These are phyloP conservation scores for Epizoanthus scotinus DNA, from an alignment of 92 coral and sea anemone genomes.

Conservation along the genomic window DNA sequence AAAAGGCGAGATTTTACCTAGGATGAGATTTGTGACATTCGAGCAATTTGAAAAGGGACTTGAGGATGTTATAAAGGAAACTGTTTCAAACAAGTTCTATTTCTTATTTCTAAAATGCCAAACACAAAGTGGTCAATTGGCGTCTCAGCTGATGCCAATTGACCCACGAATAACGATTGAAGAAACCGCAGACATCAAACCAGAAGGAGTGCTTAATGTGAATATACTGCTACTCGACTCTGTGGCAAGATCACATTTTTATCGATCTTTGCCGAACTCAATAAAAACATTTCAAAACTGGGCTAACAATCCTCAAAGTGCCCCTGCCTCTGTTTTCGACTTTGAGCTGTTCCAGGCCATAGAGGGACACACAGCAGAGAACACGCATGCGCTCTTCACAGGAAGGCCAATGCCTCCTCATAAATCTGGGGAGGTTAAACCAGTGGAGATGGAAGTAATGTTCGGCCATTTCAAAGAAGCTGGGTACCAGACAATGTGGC, in stretches of 20 bases:
- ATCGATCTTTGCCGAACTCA: conserved; percentile 86
- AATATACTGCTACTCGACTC: conserved; percentile 82
- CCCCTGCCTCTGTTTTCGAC: conserved; percentile 71
- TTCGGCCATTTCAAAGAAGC: conserved; percentile 74
- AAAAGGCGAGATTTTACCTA: conserved; percentile 39
- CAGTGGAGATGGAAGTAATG: conserved; percentile 64
- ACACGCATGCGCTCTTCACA: conserved; percentile 82
- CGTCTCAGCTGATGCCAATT: conserved; percentile 60
- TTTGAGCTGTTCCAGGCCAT: conserved; percentile 85
- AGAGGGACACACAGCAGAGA: conserved; percentile 82
- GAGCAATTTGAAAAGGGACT: conserved; percentile 49
- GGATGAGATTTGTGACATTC: conserved; percentile 33
- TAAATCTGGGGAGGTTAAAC: background rate
- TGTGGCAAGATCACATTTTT: conserved; percentile 86
- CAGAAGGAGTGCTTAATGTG: conserved; percentile 57
- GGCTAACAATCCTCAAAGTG: conserved; percentile 44
- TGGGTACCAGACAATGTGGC: conserved; percentile 85
- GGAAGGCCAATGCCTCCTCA: conserved; percentile 73
- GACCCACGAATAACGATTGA: conserved; percentile 53
- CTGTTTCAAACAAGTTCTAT: conserved; percentile 43
- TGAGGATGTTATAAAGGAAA: conserved; percentile 50
- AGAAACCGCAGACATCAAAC: conserved; percentile 31
- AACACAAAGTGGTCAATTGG: conserved; percentile 5
- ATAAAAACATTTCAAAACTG: conserved; percentile 61
- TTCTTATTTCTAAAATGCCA: conserved; percentile 68